Evolutionary conservation across 2,797 vertebrate genomes (phyloP).

Genomic region (Crotalus adamanteus): DNA sequence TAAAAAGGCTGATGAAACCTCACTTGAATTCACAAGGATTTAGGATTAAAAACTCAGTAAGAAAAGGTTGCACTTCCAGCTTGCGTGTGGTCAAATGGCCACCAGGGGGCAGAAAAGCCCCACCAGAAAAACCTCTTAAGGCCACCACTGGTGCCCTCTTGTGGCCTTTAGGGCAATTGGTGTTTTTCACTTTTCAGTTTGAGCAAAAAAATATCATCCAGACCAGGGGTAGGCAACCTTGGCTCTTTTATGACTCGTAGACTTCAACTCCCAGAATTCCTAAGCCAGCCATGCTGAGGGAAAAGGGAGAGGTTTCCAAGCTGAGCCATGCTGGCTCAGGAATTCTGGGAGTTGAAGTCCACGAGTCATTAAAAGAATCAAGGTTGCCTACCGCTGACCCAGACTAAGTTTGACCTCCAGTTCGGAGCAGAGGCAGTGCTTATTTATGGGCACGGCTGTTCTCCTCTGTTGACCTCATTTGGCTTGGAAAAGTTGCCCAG

Average conservation of each 20-base stretch:
- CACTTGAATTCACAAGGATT: background rate
- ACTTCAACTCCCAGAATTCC: no score
- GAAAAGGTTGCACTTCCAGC: rapidly evolving
- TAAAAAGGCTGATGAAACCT: background rate
- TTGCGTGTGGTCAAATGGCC: background rate
- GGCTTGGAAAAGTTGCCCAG: background rate
- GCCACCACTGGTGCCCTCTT: rapidly evolving
- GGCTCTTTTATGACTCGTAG: no score
- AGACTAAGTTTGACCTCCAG: background rate
- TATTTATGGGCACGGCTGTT: background rate
- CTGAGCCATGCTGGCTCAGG: no score
- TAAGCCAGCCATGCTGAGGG: no score
- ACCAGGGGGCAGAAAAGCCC: rapidly evolving
- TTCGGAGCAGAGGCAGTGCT: no score
- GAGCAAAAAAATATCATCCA: background rate
- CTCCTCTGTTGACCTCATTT: background rate
- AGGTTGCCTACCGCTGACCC: no score
- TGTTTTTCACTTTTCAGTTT: no score
- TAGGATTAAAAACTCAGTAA: background rate
- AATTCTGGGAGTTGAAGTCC: no score
- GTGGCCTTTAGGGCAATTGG: no score
- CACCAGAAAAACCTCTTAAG: background rate
- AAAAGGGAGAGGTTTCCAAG: no score
- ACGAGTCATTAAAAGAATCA: no score
- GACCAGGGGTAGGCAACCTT: background rate